Evolutionary conservation across 2,797 vertebrate genomes (phyloP), one percentile per base, ranked within the genome.

Genomic region (Labroides dimidiatus): DNA sequence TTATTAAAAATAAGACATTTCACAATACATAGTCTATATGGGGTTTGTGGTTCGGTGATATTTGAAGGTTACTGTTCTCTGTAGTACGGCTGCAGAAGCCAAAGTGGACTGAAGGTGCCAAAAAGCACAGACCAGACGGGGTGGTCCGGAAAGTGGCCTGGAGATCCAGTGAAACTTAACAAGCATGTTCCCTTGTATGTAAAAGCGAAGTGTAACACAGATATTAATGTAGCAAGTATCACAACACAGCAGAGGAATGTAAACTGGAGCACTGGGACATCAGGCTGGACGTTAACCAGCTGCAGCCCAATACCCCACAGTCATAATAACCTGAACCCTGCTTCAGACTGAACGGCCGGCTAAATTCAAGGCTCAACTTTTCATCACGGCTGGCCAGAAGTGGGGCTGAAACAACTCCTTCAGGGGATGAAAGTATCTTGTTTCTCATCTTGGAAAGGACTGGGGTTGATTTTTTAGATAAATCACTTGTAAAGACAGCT

Each of bases 191-290:
- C 72, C 71, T 54, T 90, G 90, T 70, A 90, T 84, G 83, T 82
- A 87, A 90, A 90, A 85, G 86, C 84, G 84, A 89, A 92, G 85
- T 88, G 84, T 89, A 88, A 91, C 84, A 79, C 69, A 59, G 83
- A 92, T 90, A 89, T 91, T 92, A 91, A 92, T 93, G 86, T 87
- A 87, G 87, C 86, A 88, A 86, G 79, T 92, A 90, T 91, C 90
- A 88, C 89, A 90, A 91, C 82, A 89, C 88, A 88, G 88, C 66
- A 61, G 84, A 88, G 84, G 85, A 92, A 89, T 89, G 88, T 88
- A 81, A 91, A 90, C 89, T 86, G 81, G 83, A 85, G 89, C 84
- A 14, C 85, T 81, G 90, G 87, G 90, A 92, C 85, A 37, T 49
- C 52, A 64, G 60, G 51, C 71, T 86, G 87, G 85, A 84, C 20